Evolutionary conservation across 2,113 vertebrate species (phyloP).

Genomic region (Albula goreensis): DNA sequence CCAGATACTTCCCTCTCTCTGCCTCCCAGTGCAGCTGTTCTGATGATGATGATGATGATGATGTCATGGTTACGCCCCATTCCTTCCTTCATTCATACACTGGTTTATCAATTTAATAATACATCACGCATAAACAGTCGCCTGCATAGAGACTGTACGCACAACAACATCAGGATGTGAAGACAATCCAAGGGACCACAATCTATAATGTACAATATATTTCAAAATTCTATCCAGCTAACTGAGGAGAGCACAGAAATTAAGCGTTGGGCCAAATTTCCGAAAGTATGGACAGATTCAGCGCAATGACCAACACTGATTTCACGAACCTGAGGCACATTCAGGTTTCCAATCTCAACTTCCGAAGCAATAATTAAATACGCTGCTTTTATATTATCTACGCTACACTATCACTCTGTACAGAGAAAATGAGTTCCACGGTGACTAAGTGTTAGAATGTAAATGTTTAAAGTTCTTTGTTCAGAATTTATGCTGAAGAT

Average conservation of each 20-base stretch:
- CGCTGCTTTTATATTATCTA: not conserved
- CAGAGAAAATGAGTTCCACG: no score
- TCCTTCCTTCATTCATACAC: not conserved
- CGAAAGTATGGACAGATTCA: no score
- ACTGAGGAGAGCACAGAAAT: not conserved
- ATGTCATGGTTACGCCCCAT: not conserved
- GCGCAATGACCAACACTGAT: no score
- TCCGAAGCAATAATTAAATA: not conserved
- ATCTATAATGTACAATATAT: not conserved
- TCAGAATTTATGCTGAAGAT: no score
- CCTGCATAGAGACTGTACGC: not conserved
- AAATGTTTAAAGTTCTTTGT: no score
- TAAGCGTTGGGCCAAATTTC: not conserved
- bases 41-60: constrained; percentile 20
- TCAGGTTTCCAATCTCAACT: no score
- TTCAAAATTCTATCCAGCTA: no score
- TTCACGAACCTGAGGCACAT: no score
- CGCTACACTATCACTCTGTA: not conserved
- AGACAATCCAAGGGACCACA: not conserved
- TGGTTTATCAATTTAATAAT: not conserved
- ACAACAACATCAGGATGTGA: not conserved
- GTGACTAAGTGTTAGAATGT: no score
- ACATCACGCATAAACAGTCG: not conserved
- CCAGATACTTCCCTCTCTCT: constrained; percentile 54
- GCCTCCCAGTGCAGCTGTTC: constrained; percentile 43